Conservation (phyloP, 2,888 invertebrate genomes). For the Agonopterix heracliana region DNA sequence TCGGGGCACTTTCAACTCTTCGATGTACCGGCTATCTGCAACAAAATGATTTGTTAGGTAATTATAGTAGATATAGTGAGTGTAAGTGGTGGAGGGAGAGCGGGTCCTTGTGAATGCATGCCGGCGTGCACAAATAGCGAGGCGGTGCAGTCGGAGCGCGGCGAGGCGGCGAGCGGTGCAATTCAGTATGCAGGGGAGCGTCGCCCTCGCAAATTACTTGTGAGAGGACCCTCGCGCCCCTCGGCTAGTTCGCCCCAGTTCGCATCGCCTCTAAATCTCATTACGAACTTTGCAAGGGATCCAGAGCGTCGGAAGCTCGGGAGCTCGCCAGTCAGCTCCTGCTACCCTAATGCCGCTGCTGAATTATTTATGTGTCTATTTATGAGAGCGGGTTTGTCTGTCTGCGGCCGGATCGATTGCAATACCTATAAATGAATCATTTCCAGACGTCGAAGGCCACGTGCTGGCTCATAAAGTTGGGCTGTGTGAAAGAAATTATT, state of each 20-base stretch:
- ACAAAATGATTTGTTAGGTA: conserved; percentile 22
- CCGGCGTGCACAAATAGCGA: conserved; percentile 25
- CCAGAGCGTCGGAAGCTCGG: conserved; percentile 4
- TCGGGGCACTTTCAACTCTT: conserved; percentile 9
- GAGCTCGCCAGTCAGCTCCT: background rate
- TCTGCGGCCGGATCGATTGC: conserved; percentile 41
- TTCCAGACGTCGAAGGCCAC: conserved; percentile 37
- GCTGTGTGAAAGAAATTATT: conserved; percentile 26
- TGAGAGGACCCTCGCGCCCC: conserved; percentile 17
- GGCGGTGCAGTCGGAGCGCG: background rate
- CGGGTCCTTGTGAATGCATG: conserved; percentile 29
- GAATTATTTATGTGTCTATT: conserved; percentile 45
- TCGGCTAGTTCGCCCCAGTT: conserved; percentile 27
- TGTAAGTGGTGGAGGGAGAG: conserved; percentile 3
- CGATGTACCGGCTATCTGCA: conserved; percentile 32
- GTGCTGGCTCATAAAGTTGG: conserved; percentile 24
- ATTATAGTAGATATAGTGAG: conserved; percentile 15
- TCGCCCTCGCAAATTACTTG: conserved; percentile 39
- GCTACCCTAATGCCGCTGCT: conserved; percentile 23
- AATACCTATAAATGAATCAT: conserved; percentile 40
- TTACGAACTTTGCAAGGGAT: conserved; percentile 46
- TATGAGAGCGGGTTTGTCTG: conserved; percentile 39
- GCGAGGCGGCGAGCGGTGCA: conserved; percentile 13
- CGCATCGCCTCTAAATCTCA: conserved; percentile 40
- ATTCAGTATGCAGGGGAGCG: conserved; percentile 42